Conservation (phyloP, 2,113 vertebrate species). For the Pontoporia blainvillei region DNA sequence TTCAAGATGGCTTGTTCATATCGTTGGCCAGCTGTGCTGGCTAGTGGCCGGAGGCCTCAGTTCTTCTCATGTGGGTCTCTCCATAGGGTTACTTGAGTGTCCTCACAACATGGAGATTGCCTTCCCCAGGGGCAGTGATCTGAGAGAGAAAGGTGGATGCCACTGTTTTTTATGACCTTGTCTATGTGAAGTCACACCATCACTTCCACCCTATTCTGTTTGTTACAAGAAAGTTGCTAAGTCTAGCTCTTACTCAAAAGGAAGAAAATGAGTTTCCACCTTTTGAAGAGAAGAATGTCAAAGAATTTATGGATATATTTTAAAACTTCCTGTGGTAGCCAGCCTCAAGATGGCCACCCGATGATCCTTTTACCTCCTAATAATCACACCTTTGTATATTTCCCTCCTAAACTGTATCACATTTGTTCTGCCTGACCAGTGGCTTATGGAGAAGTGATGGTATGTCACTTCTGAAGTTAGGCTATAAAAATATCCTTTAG, state of each 20-base stretch:
- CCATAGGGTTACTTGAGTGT: background rate
- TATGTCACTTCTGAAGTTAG: background rate
- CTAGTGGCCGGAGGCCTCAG: background rate
- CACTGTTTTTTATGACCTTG: background rate
- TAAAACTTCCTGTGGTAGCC: background rate
- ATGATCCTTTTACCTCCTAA: background rate
- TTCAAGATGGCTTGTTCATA: background rate
- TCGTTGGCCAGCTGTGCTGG: background rate
- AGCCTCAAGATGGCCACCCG: background rate
- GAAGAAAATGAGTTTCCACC: background rate
- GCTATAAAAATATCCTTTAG: background rate
- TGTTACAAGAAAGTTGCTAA: background rate
- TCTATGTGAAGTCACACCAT: background rate
- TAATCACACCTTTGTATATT: background rate
- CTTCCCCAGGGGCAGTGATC: background rate
- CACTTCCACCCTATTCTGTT: background rate
- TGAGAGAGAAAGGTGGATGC: background rate
- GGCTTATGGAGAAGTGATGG: background rate
- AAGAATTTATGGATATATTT: background rate
- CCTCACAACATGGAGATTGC: background rate
- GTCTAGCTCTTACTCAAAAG: background rate
- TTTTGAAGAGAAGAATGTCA: background rate
- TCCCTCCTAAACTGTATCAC: background rate
- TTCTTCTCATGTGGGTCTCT: background rate
- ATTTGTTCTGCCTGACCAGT: background rate